Conservation (phyloP, 1,140 invertebrate genomes). For the Papilio helenus region DNA sequence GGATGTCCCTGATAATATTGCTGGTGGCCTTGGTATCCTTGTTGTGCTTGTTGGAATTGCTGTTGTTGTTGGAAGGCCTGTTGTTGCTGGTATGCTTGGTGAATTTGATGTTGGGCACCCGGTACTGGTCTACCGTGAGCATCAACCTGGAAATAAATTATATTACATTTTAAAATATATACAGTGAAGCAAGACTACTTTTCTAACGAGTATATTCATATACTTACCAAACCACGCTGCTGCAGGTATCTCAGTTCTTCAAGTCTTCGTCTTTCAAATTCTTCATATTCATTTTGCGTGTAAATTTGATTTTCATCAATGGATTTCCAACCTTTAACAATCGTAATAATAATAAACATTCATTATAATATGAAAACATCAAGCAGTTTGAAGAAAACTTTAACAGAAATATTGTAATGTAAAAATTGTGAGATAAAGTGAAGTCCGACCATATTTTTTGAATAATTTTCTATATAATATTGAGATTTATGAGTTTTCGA, state of each 20-base stretch:
- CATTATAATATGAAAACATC: neutral
- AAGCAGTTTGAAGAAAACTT: too few relatives aligned
- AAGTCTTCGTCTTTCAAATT: conserved; percentile 61
- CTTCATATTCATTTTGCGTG: conserved; percentile 70
- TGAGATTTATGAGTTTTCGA: too few relatives aligned
- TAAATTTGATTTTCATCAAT: conserved; percentile 76
- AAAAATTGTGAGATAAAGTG: too few relatives aligned
- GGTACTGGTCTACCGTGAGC: conserved; percentile 64
- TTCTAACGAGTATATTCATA: conserved; percentile 1
- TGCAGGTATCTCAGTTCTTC: conserved; percentile 70
- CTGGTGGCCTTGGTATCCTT: conserved; percentile 48
- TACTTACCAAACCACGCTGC: conserved; percentile 68
- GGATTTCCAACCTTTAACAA: conserved; percentile 69
- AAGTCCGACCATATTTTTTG: too few relatives aligned
- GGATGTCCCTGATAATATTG: conserved; percentile 49
- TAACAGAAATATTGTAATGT: too few relatives aligned
- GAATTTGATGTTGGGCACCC: conserved; percentile 67
- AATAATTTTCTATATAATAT: too few relatives aligned
- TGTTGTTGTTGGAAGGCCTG: conserved; percentile 57
- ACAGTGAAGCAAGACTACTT: neutral
- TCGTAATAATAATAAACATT: conserved; percentile 15
- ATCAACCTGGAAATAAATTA: conserved; percentile 58
- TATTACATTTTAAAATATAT: neutral
- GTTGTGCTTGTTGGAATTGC: conserved; percentile 47
- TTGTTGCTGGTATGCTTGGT: conserved; percentile 62